Conservation (phyloP, 2,888 invertebrate genomes). For the Ernsta delagoae region DNA sequence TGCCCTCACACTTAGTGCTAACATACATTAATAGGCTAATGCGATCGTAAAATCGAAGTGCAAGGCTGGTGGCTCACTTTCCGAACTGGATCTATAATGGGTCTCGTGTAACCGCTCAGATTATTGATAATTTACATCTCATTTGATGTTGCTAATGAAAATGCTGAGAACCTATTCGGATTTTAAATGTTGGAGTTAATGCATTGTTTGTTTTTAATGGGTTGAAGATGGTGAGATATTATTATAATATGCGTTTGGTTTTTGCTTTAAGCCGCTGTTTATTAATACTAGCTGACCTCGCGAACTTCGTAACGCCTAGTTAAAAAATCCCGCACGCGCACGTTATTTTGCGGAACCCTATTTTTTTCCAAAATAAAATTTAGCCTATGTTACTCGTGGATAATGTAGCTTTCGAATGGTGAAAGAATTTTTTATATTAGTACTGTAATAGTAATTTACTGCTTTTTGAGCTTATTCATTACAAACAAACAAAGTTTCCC, state of each 20-base stretch:
- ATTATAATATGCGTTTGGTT: neutral
- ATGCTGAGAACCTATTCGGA: neutral
- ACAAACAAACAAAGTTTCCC: no score
- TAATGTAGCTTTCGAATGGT: no score
- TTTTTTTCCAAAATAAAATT: no score
- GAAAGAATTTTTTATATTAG: no score
- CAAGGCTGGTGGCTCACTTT: slow-evolving; percentile 29
- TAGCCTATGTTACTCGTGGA: no score
- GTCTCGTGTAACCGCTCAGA: neutral
- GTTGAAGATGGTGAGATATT: neutral
- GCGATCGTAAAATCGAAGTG: slow-evolving; percentile 25
- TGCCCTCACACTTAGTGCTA: neutral
- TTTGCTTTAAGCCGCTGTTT: no score
- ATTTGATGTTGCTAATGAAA: neutral
- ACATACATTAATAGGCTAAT: slow-evolving; percentile 27
- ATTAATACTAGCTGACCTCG: no score
- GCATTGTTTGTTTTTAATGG: slow-evolving; percentile 1
- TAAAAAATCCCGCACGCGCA: no score
- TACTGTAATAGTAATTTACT: no score
- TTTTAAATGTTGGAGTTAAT: neutral
- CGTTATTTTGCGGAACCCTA: no score
- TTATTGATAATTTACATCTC: slow-evolving; percentile 16
- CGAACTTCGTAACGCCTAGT: no score
- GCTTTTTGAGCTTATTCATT: no score
- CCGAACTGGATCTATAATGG: slow-evolving; percentile 22